Evolutionary conservation across 2,888 invertebrate genomes (phyloP).

Genomic region (Heliconius charithonia): DNA sequence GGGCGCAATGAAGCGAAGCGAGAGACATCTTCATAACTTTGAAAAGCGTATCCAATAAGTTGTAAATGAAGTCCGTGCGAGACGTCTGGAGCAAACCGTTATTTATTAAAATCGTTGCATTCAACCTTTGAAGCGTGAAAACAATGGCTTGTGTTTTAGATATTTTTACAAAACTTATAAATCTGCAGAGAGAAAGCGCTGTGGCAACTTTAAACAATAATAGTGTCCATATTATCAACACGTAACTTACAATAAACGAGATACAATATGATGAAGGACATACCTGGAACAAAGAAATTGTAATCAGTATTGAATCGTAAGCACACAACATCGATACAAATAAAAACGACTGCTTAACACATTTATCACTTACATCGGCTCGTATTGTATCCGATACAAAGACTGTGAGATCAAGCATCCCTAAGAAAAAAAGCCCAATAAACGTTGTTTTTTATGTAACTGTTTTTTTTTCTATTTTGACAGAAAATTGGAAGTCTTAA

Average conservation of each 20-base stretch:
- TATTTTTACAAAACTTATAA: slow-evolving; percentile 8
- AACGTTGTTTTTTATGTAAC: slow-evolving; percentile 51
- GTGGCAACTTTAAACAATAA: background rate
- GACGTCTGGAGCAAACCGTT: slow-evolving; percentile 36
- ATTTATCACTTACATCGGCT: slow-evolving; percentile 60
- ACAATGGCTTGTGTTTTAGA: slow-evolving; percentile 19
- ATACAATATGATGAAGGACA: slow-evolving; percentile 52
- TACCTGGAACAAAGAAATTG: slow-evolving; percentile 73
- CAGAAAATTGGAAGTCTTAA: slow-evolving; percentile 69
- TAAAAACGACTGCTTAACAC: slow-evolving; percentile 57
- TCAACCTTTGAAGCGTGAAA: slow-evolving; percentile 11
- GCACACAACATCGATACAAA: slow-evolving; percentile 44
- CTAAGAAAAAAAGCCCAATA: slow-evolving; percentile 70
- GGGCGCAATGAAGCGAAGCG: slow-evolving; percentile 32
- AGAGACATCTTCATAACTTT: slow-evolving; percentile 58
- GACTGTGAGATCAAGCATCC: slow-evolving; percentile 59
- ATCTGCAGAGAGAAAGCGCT: background rate
- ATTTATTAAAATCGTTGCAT: slow-evolving; percentile 38
- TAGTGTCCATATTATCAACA: slow-evolving; percentile 16
- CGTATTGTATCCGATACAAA: slow-evolving; percentile 63
- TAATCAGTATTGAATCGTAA: slow-evolving; percentile 47
- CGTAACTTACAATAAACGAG: slow-evolving; percentile 38
- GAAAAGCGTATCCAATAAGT: slow-evolving; percentile 59
- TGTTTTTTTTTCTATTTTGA: slow-evolving; percentile 58
- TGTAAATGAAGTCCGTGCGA: slow-evolving; percentile 47